These are phyloP conservation scores for Tauraco hartlaubi DNA, from an alignment of 2,797 vertebrate genomes.

Conservation along the genomic window DNA sequence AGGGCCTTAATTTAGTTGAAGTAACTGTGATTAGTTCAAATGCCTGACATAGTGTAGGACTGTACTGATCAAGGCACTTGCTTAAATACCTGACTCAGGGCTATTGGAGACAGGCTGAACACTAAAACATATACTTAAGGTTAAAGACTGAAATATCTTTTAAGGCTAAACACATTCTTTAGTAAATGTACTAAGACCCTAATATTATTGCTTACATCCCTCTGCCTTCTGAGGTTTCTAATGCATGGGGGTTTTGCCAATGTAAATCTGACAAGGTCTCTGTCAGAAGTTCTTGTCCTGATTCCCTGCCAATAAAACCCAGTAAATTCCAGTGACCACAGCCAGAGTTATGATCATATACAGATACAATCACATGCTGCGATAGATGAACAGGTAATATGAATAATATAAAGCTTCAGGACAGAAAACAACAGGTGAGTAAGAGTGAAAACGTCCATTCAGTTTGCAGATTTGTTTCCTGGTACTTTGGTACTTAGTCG, in stretches of 20 bases:
- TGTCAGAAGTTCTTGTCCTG: not conserved
- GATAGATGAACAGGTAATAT: not conserved
- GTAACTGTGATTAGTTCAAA: not conserved
- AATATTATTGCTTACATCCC: not conserved
- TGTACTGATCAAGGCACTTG: not conserved
- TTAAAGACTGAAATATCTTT: not conserved
- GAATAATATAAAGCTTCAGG: not conserved
- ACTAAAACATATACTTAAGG: not conserved
- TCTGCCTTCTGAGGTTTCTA: not conserved
- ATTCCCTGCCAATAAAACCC: not conserved
- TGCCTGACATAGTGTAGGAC: not conserved
- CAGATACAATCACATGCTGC: not conserved
- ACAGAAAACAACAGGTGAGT: not conserved
- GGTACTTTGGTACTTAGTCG: not conserved
- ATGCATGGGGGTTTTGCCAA: fast-evolving
- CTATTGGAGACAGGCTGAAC: not conserved
- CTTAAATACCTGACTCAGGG: not conserved
- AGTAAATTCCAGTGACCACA: not conserved
- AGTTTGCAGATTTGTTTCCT: not conserved
- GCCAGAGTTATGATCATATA: not conserved
- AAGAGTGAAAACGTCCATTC: not conserved
- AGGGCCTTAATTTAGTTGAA: slow-evolving; percentile 13
- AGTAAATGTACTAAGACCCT: not conserved
- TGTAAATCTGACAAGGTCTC: not conserved
- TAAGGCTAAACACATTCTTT: not conserved